Conservation (phyloP, 2,797 vertebrate genomes). For the Antrozous pallidus region DNA sequence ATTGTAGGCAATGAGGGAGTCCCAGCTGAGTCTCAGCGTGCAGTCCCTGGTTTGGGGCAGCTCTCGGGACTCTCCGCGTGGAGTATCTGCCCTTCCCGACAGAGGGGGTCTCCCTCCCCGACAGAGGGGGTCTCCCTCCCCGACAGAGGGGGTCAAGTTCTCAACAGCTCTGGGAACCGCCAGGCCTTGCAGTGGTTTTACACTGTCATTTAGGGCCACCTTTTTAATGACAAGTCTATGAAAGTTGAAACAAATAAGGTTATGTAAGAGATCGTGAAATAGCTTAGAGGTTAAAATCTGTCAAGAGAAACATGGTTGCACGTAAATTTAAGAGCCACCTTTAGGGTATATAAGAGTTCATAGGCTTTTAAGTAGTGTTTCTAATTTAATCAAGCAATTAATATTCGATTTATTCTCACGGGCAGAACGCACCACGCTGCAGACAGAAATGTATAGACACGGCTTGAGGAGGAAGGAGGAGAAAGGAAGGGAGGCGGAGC, state of each 20-base stretch:
- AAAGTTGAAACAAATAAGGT: slow-evolving; percentile 26
- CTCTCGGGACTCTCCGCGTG: not conserved
- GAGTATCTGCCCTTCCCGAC: not conserved
- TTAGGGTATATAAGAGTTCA: not conserved
- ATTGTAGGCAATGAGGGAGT: not conserved
- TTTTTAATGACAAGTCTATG: slow-evolving; percentile 3
- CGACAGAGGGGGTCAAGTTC: not conserved
- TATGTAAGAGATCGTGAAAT: slow-evolving; percentile 46
- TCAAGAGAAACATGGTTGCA: not conserved
- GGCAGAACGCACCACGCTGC: not conserved
- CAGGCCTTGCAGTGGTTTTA: not conserved
- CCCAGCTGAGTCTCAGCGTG: not conserved
- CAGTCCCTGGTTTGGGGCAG: not conserved
- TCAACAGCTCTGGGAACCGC: not conserved
- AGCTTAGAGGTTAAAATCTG: not conserved
- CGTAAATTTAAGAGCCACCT: slow-evolving; percentile 12
- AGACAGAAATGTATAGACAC: slow-evolving; percentile 5
- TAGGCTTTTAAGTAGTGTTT: slow-evolving; percentile 36
- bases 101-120: too few relatives aligned
- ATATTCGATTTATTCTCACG: slow-evolving; percentile 20
- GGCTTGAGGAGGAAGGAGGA: too few relatives aligned
- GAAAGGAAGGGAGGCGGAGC: not conserved
- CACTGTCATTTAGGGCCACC: not conserved
- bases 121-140: too few relatives aligned
- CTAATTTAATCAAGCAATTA: slow-evolving; percentile 42